Conservation (phyloP, 2,888 invertebrate species). For the Melolontha melolontha region DNA sequence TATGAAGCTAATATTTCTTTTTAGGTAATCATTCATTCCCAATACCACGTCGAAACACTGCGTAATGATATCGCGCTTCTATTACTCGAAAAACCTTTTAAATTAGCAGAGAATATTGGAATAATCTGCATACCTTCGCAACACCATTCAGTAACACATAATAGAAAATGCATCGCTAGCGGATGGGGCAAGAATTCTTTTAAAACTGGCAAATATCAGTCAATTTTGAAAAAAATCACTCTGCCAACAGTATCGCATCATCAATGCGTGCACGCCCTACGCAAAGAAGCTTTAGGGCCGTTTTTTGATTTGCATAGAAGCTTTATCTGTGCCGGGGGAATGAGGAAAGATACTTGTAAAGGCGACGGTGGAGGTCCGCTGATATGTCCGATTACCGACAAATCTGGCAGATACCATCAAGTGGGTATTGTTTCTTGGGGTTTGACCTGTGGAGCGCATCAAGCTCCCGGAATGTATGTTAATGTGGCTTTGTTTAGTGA, state of each 20-base stretch:
- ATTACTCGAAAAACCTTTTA: conserved; percentile 69
- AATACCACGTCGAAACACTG: conserved; percentile 71
- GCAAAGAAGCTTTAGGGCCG: conserved; percentile 73
- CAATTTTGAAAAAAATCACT: conserved; percentile 77
- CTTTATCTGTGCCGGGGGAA: conserved; percentile 83
- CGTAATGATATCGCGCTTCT: conserved; percentile 79
- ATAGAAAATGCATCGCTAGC: conserved; percentile 75
- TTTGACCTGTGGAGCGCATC: conserved; percentile 78
- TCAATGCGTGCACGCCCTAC: conserved; percentile 72
- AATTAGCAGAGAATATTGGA: conserved; percentile 76
- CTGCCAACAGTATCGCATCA: conserved; percentile 73
- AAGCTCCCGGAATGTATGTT: conserved; percentile 81
- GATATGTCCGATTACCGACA: conserved; percentile 74
- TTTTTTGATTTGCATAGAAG: conserved; percentile 75
- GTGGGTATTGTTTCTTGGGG: conserved; percentile 86
- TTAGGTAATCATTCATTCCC: conserved; percentile 66
- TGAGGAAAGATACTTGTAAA: conserved; percentile 78
- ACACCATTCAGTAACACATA: conserved; percentile 65
- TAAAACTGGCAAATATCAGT: conserved; percentile 66
- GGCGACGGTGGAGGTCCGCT: conserved; percentile 88
- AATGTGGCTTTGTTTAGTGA: conserved; percentile 73
- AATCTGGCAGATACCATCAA: conserved; percentile 67
- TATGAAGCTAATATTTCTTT: too few relatives aligned
- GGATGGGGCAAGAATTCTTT: conserved; percentile 85
- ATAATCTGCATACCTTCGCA: conserved; percentile 78